These are phyloP conservation scores for Apeira syringaria DNA, from an alignment of 2,888 invertebrate genomes.

Conservation along the genomic window DNA sequence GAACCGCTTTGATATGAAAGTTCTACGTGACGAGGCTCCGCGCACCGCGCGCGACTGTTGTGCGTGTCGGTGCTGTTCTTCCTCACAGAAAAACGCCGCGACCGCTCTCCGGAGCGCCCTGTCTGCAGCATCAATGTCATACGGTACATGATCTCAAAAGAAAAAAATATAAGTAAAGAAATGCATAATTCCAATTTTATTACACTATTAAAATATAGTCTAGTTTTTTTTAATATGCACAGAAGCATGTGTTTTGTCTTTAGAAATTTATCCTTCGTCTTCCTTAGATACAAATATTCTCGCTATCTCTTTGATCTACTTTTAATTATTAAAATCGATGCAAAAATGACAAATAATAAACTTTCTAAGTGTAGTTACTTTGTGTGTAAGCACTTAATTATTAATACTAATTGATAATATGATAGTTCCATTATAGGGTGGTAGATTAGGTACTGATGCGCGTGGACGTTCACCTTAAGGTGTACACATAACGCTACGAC, in stretches of 20 bases:
- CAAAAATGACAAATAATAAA: slow-evolving; percentile 36
- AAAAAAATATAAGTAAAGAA: too few relatives aligned
- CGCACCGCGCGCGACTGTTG: too few relatives aligned
- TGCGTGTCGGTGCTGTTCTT: too few relatives aligned
- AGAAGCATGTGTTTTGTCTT: not conserved
- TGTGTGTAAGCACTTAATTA: slow-evolving; percentile 27
- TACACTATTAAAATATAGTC: not conserved
- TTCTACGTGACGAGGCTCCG: too few relatives aligned
- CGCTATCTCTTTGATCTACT: slow-evolving; percentile 15
- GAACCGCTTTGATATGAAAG: too few relatives aligned
- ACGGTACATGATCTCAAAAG: too few relatives aligned
- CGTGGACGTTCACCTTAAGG: too few relatives aligned
- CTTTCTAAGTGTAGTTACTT: slow-evolving; percentile 30
- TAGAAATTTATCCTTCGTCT: slow-evolving; percentile 8
- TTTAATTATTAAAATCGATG: slow-evolving; percentile 26
- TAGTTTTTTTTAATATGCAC: not conserved
- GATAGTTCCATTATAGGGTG: not conserved
- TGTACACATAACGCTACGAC: too few relatives aligned
- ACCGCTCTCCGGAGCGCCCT: too few relatives aligned
- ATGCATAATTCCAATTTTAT: too few relatives aligned
- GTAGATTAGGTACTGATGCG: not conserved
- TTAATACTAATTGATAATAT: slow-evolving; percentile 10
- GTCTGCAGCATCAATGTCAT: too few relatives aligned
- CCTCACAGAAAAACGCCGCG: too few relatives aligned
- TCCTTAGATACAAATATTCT: slow-evolving; percentile 9